phyloP scores from a whole-genome alignment of 2,797 vertebrate genomes.

The Hippoglossus hippoglossus region DNA sequence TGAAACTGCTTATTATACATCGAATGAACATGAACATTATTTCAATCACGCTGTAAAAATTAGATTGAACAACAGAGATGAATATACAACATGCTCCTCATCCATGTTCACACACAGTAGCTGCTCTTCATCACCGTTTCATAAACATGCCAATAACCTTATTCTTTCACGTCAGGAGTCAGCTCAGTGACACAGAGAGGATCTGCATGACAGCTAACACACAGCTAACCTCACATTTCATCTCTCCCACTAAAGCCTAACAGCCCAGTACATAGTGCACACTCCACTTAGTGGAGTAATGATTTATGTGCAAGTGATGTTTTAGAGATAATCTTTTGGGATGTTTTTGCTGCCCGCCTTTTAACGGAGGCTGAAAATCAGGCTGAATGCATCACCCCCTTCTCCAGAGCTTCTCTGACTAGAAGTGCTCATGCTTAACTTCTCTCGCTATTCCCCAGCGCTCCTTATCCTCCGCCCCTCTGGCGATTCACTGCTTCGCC shows the following conservation, averaged over 20 bases:
- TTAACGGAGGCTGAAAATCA: conserved; percentile 2
- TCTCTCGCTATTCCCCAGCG: conserved; percentile 9
- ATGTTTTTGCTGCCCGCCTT: conserved; percentile 23
- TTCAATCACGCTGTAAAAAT: too few relatives aligned
- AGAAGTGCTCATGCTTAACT: conserved; percentile 24
- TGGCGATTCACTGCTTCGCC: conserved; percentile 28
- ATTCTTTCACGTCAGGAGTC: conserved; percentile 15
- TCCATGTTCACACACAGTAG: conserved; percentile 20
- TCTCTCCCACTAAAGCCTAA: conserved; percentile 30
- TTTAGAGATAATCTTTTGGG: conserved; percentile 8
- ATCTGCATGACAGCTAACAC: conserved; percentile 22
- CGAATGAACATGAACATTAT: too few relatives aligned
- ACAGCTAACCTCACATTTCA: not conserved
- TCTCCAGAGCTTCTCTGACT: conserved; percentile 19
- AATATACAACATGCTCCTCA: conserved; percentile 10
- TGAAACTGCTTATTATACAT: too few relatives aligned
- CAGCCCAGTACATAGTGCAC: not conserved
- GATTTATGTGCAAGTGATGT: conserved; percentile 22
- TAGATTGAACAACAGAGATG: not conserved
- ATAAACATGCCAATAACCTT: conserved; percentile 4
- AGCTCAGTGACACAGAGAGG: conserved; percentile 10
- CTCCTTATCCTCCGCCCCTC: conserved; percentile 29
- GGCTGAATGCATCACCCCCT: conserved; percentile 10
- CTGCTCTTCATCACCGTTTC: too few relatives aligned
- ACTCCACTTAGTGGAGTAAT: conserved; percentile 13